A percentile compares a stretch with the other conserved stretches of the same genome.
These are phyloP conservation scores for Lycaon pictus DNA, from an alignment of 2,113 vertebrate species.

Conservation along the genomic window DNA sequence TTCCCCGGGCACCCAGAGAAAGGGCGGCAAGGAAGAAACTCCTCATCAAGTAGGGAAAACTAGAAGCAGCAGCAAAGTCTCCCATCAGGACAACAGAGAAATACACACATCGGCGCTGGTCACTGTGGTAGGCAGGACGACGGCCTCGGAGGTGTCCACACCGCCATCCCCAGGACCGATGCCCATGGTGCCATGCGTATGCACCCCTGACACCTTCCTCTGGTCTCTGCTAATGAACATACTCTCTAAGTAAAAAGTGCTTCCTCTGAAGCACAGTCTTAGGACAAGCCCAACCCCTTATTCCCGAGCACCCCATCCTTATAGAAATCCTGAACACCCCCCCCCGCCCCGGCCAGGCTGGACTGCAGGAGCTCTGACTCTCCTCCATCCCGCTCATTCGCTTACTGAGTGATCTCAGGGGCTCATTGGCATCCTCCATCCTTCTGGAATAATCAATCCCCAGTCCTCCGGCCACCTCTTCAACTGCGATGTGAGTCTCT, in stretches of 20 bases:
- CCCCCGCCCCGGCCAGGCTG: neutral
- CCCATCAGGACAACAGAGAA: neutral
- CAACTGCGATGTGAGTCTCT: neutral
- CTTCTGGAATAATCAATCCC: neutral
- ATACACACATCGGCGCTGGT: accelerated
- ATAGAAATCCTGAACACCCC: neutral
- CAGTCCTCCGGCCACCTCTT: neutral
- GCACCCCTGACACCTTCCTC: neutral
- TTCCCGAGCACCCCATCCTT: neutral
- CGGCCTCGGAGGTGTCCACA: neutral
- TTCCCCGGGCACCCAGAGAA: neutral
- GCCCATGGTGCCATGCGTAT: accelerated
- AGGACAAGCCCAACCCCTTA: neutral
- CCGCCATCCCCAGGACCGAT: neutral
- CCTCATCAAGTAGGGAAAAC: neutral
- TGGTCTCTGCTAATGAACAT: neutral
- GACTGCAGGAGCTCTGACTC: neutral
- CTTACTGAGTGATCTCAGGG: neutral
- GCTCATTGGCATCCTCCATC: neutral
- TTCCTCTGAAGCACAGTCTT: neutral
- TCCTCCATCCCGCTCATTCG: neutral
- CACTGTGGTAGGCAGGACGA: too few relatives aligned
- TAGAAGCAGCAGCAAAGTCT: too few relatives aligned
- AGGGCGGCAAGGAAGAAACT: neutral
- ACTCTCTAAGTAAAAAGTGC: neutral